phyloP scores from a whole-genome alignment of 1,140 invertebrate species.

The Eriosoma lanigerum region DNA sequence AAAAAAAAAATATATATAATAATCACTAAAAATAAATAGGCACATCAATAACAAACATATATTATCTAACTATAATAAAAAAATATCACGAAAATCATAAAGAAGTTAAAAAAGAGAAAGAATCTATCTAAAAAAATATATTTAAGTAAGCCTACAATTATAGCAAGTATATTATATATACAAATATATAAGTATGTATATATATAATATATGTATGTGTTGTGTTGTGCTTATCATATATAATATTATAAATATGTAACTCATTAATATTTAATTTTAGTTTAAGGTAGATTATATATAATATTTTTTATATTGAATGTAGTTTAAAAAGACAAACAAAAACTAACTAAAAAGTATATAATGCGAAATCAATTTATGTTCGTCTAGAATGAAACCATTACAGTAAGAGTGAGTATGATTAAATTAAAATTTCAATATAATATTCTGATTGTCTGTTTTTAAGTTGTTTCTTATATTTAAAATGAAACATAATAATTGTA shows the following conservation, averaged over 20 bases:
- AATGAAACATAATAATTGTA: conserved; percentile 18
- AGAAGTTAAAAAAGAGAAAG: conserved; percentile 35
- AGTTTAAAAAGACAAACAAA: neutral
- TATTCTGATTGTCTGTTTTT: conserved; percentile 37
- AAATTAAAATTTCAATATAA: conserved; percentile 37
- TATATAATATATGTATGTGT: conserved; percentile 8
- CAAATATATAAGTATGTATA: conserved; percentile 6
- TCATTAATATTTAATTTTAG: conserved; percentile 8
- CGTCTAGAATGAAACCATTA: neutral
- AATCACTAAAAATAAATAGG: conserved; percentile 49
- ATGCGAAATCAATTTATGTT: neutral
- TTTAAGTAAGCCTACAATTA: conserved; percentile 32
- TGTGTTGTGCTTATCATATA: neutral
- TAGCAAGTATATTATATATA: conserved; percentile 12
- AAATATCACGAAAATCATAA: conserved; percentile 50
- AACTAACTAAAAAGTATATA: neutral
- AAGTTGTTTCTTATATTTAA: conserved; percentile 28
- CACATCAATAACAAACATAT: conserved; percentile 50
- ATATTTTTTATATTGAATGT: neutral
- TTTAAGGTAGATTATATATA: conserved; percentile 1
- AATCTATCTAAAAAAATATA: conserved; percentile 34
- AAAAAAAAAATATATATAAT: conserved; percentile 35
- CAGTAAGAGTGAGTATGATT: conserved; percentile 1
- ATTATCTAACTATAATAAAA: conserved; percentile 47
- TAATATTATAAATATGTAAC: conserved; percentile 6